Evolutionary conservation across 2,888 invertebrate genomes (phyloP).

Genomic region (Sarcophaga caerulescens): DNA sequence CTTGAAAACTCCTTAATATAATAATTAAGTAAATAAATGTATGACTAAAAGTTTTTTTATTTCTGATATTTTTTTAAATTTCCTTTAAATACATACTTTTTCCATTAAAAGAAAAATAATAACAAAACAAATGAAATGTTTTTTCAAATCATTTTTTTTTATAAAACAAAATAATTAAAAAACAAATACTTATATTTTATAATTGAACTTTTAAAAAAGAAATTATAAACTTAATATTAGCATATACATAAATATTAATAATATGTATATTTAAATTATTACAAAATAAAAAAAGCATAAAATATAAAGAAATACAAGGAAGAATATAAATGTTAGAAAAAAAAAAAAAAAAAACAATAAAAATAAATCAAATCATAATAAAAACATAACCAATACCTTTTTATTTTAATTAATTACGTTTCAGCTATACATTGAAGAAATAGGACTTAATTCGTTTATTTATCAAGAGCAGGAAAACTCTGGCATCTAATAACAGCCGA

Average conservation of each 20-base stretch:
- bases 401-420: too few relatives aligned
- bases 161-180: too few relatives aligned
- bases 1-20: not conserved
- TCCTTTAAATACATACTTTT: not conserved
- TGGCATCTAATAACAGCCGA: too few relatives aligned
- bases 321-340: constrained; percentile 42
- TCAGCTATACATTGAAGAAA: too few relatives aligned
- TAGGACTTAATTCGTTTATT: too few relatives aligned
- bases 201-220: too few relatives aligned
- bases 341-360: constrained; percentile 1
- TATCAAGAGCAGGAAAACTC: too few relatives aligned
- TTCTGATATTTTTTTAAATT: not conserved
- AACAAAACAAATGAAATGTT: too few relatives aligned
- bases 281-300: not conserved
- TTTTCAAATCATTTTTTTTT: too few relatives aligned
- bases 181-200: too few relatives aligned
- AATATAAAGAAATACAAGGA: constrained; percentile 11
- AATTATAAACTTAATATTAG: too few relatives aligned
- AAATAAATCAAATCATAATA: constrained; percentile 20
- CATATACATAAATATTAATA: too few relatives aligned
- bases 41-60: not conserved
- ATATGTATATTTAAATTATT: constrained; percentile 9
- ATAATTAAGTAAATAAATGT: not conserved
- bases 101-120: not conserved
- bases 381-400: not conserved